Evolutionary conservation across 64 coral and sea anemone genomes (phyloP).

Genomic region (Montipora efflorescens): DNA sequence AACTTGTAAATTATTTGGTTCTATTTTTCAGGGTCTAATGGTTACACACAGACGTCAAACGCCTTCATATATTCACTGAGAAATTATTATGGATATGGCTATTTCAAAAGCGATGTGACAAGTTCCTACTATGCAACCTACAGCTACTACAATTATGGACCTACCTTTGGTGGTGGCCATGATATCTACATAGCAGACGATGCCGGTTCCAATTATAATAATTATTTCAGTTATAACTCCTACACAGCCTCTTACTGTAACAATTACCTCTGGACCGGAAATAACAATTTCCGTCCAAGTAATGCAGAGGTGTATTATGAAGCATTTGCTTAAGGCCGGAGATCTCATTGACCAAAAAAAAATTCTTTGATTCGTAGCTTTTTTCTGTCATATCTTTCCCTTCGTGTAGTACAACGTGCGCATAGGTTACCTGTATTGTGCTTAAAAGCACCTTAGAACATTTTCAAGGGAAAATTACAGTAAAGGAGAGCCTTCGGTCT

Average conservation of each 20-base stretch:
- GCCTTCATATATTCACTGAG: constrained; percentile 32
- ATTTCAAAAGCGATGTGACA: not conserved
- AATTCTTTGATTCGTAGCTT: not conserved
- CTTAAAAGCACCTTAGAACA: too few species aligned
- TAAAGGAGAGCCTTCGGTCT: too few species aligned
- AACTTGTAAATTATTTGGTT: not conserved
- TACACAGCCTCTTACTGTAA: constrained; percentile 24
- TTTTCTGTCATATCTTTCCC: too few species aligned
- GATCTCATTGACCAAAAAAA: not conserved
- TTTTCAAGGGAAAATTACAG: too few species aligned
- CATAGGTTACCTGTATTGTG: too few species aligned
- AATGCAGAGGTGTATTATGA: constrained; percentile 64
- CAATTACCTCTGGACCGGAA: not conserved
- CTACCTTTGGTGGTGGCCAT: constrained; percentile 42
- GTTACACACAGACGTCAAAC: not conserved
- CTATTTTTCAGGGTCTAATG: not conserved
- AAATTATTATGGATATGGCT: constrained; percentile 26
- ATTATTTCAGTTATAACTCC: not conserved
- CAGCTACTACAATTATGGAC: not conserved
- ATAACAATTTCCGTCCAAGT: not conserved
- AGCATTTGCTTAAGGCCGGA: not conserved
- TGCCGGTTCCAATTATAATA: not conserved
- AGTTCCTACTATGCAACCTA: not conserved
- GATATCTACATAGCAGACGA: not conserved
- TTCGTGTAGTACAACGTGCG: too few species aligned